Conservation (phyloP, 2,113 vertebrate genomes). For the Ptychochromis oligacanthus region DNA sequence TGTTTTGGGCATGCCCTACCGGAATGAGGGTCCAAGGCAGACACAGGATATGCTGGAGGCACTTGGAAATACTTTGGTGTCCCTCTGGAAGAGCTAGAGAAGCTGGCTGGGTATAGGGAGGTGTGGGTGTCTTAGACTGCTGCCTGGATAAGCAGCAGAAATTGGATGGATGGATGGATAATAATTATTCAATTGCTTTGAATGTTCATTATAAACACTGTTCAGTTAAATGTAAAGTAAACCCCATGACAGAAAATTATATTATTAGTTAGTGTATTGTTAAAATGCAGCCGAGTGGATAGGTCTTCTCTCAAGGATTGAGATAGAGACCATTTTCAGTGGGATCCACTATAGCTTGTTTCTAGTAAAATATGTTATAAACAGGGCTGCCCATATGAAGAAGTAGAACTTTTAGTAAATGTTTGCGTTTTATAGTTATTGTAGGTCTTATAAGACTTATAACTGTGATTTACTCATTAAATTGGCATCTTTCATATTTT, state of each 20-base stretch:
- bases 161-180: background rate
- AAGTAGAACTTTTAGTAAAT: background rate
- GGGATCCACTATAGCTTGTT: background rate
- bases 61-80: background rate
- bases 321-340: background rate
- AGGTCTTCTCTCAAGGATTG: background rate
- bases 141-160: background rate
- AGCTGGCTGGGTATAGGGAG: background rate
- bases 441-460: background rate
- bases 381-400: background rate
- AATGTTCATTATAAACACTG: too few relatives aligned
- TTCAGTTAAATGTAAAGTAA: background rate
- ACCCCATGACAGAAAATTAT: background rate
- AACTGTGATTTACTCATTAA: background rate
- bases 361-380: background rate
- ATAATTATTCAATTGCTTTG: too few relatives aligned
- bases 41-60: background rate
- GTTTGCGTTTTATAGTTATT: background rate
- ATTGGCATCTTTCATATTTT: background rate
- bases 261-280: background rate
- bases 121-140: background rate
- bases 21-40: rapidly evolving
- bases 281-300: background rate
- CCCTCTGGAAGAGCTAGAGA: background rate
- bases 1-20: background rate